These are phyloP conservation scores for Gobius niger DNA, from an alignment of 2,113 vertebrate species.

Conservation along the genomic window DNA sequence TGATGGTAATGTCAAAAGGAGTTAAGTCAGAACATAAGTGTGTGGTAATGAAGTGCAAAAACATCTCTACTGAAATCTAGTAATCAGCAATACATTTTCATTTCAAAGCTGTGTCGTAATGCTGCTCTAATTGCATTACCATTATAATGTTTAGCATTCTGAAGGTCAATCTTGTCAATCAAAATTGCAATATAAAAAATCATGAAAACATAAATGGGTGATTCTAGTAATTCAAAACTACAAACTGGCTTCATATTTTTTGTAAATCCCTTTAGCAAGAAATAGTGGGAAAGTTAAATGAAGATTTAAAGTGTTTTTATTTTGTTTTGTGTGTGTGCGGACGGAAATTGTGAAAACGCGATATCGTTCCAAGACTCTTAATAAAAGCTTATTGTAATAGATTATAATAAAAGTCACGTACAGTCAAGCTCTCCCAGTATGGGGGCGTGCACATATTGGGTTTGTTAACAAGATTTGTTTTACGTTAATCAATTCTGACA, in stretches of 20 bases:
- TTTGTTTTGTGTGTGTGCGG: too few relatives aligned
- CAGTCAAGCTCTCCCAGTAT: background rate
- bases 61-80: constrained; percentile 15
- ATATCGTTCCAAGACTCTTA: too few relatives aligned
- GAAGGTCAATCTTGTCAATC: too few relatives aligned
- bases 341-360: too few relatives aligned
- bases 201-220: too few relatives aligned
- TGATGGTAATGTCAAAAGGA: constrained; percentile 83
- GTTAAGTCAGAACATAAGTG: constrained; percentile 45
- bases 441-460: constrained; percentile 18
- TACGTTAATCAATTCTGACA: constrained; percentile 67
- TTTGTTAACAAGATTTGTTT: constrained; percentile 71
- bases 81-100: background rate
- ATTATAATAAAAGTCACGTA: constrained; percentile 4
- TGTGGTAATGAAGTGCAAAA: constrained; percentile 18
- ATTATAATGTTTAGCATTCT: background rate
- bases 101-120: background rate
- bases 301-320: too few relatives aligned
- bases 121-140: background rate
- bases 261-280: too few relatives aligned
- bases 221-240: too few relatives aligned
- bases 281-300: too few relatives aligned
- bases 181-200: too few relatives aligned
- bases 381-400: background rate
- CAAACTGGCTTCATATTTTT: too few relatives aligned